Conservation (phyloP, 2,888 invertebrate species). For the Hypena proboscidalis region DNA sequence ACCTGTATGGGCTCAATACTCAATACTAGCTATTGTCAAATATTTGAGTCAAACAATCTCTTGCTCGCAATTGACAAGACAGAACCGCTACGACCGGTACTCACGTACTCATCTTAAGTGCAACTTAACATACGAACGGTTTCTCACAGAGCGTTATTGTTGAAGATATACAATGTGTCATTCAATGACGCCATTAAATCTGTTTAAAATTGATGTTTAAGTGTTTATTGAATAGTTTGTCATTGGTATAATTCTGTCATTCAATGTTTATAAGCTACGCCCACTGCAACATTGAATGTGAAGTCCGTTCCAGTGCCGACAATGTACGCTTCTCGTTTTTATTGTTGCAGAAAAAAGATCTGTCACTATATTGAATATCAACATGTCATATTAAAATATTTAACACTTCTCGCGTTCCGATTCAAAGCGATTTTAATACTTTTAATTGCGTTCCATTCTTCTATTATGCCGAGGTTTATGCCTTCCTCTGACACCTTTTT, state of each 20-base stretch:
- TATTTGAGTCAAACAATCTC: constrained; percentile 48
- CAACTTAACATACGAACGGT: constrained; percentile 12
- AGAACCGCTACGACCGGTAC: constrained; percentile 17
- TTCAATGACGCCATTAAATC: constrained; percentile 38
- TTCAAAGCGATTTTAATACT: constrained; percentile 28
- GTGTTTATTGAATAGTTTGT: constrained; percentile 44
- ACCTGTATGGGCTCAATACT: too few relatives aligned
- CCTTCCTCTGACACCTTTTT: constrained; percentile 59
- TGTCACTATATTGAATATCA: constrained; percentile 32
- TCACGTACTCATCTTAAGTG: constrained; percentile 7
- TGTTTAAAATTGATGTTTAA: constrained; percentile 37
- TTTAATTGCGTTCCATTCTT: constrained; percentile 34
- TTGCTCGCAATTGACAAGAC: constrained; percentile 28
- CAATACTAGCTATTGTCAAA: constrained; percentile 51
- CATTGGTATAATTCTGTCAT: constrained; percentile 45
- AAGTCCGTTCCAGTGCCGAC: constrained; percentile 52
- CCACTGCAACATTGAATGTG: constrained; percentile 51
- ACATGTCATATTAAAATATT: constrained; percentile 22
- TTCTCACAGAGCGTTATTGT: constrained; percentile 22
- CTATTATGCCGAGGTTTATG: constrained; percentile 45
- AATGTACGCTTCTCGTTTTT: constrained; percentile 41
- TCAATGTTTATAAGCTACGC: constrained; percentile 57
- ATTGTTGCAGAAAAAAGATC: constrained; percentile 27
- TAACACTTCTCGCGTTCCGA: constrained; percentile 18
- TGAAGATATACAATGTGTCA: constrained; percentile 35